Evolutionary conservation across 2,797 vertebrate species (phyloP), one percentile per base, ranked within the genome.

Genomic region (Pempheris klunzingeri): DNA sequence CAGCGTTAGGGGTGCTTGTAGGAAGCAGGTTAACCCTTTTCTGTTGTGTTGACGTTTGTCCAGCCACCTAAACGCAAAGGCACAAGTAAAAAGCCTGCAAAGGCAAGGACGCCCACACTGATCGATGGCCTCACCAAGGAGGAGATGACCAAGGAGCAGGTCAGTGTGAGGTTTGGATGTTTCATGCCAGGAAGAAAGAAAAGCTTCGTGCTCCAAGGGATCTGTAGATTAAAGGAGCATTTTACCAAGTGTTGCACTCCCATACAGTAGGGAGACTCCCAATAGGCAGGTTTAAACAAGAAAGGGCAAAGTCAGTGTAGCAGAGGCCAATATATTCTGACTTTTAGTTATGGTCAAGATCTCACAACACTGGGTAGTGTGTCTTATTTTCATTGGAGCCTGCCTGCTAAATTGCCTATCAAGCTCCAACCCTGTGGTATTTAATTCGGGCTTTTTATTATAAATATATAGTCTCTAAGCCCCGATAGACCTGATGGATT

Each of bases 61-160:
- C 82, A 93, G 92, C 87, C 90, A 9, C 91, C 91, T 3, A 92
- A 93, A 80, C 88, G 47, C 17, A 90, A 87, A 82, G 71, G 74
- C 26, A 14, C 83, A 26, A 52, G 59, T 58, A 86, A 90, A 62
- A 89, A 77, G 8, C 20, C 87, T n/a, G 53, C 82, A 26, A 89
- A 87, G 44, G 41, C 65, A 1, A 87, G 20, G 72, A 81, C 87
- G 2, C 88, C 86, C 3, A 82, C 78, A 2, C 77, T 92, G 62
- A 90, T 92, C 39, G 77, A 92, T 64, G 92, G 92, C 17, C 88
- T 90, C 1, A 90, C 91, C 47, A 91, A 84, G 60, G 92, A 93
- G 18, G 91, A 92, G 76, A 44, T 92, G 54, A 65, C 88, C 80
- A 90, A 87, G 67, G 92, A 93, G 65, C 90, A 92, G 92, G 92